Conservation (phyloP, 2,113 vertebrate genomes). For the Geococcyx californianus region DNA sequence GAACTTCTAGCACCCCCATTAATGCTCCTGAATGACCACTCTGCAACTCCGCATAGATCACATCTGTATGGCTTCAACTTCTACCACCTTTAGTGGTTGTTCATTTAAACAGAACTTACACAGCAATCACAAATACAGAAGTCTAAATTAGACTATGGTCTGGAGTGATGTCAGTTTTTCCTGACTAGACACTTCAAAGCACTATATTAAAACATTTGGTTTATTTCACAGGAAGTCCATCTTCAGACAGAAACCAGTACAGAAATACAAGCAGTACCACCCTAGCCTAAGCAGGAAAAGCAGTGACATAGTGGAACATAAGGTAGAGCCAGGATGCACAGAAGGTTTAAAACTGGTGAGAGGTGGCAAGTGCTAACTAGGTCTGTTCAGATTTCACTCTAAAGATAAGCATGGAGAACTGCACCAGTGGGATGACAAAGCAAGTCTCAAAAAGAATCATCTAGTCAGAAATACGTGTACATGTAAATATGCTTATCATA, state of each 20-base stretch:
- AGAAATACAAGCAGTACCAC: background rate
- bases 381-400: background rate
- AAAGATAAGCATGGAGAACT: background rate
- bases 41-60: background rate
- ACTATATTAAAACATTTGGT: accelerated
- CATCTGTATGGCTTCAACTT: background rate
- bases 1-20: background rate
- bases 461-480: background rate
- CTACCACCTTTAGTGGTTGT: accelerated
- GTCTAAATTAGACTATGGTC: background rate
- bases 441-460: background rate
- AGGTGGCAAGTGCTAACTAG: background rate
- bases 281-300: background rate
- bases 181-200: background rate
- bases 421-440: background rate
- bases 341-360: background rate
- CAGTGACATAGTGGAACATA: background rate
- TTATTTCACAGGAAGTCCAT: background rate
- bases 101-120: background rate
- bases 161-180: background rate
- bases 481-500: background rate
- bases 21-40: background rate
- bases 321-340: background rate
- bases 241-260: background rate
- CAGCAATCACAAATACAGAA: background rate